Base-by-base conservation (phyloP, 1,140 invertebrate genomes). In the Diorhabda sublineata region DNA sequence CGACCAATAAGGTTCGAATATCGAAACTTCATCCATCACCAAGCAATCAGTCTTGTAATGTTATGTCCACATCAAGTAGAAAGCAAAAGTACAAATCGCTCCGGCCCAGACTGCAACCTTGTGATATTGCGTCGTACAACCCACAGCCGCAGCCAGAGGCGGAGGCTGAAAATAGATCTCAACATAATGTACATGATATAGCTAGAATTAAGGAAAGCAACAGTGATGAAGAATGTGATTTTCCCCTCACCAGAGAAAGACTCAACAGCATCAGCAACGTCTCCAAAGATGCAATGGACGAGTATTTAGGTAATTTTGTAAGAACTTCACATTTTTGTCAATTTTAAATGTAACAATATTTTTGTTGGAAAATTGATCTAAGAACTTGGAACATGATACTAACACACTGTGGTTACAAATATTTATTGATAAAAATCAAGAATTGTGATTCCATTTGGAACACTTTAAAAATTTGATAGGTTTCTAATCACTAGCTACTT, bases 251-350 rank as follows among this genome's bases (percentile, higher is more conserved):
- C 5, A 81, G 88, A 11, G 87, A 89, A 75, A 83, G 88, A 47
- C 85, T 89, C 2, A 87, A 88, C 58, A 89, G 87, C 75, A 87
- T 91, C 45, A 88, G 88, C 73, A 89, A 88, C 61, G 88, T 92
- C 69, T 90, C 92, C 75, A 89, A 90, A 56, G 90, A 92, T 75
- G 90, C 90, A 56, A 80, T 93, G 56, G 89, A 91, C 76, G 90
- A 92, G 81, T 92, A 92, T 79, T 84, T 92, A 72, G 80, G 81
- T 73, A 43, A 68, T 67, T 67, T 5, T 4, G 2, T 3, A 43
- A 9, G 26, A 26, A 26, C 1, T 26, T 26, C 26, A 26, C 1
- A 26, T 26, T 1, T 26, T 26, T 26, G 26, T 26, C 26, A 26
- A 26, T 26, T 26, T 26, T 26, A 26, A 26, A 26, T 26, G 26